phyloP scores from a whole-genome alignment of 2,888 invertebrate species.

The Syrphus vitripennis region DNA sequence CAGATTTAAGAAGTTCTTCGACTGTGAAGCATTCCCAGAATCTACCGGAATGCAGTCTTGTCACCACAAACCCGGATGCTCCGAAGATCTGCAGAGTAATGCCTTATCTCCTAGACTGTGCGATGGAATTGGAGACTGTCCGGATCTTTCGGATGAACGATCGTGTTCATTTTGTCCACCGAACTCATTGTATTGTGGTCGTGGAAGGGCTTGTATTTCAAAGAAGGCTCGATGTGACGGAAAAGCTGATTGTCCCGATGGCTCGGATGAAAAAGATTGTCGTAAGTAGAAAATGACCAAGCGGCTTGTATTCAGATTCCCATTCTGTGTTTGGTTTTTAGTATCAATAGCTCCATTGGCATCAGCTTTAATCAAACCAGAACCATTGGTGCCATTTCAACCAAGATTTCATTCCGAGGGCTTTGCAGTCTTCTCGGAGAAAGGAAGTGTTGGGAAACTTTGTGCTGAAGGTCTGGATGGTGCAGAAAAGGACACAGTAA shows the following conservation, averaged over 20 bases:
- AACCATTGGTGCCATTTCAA: conserved; percentile 86
- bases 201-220: conserved; percentile 89
- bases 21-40: conserved; percentile 91
- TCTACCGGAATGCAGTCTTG: conserved; percentile 89
- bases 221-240: conserved; percentile 90
- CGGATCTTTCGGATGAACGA: conserved; percentile 91
- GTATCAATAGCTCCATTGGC: conserved; percentile 90
- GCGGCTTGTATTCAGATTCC: background rate
- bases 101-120: conserved; percentile 90
- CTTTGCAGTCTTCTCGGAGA: conserved; percentile 93
- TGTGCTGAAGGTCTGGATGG: conserved; percentile 90
- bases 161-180: conserved; percentile 90
- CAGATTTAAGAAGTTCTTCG: conserved; percentile 87
- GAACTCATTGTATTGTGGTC: conserved; percentile 89
- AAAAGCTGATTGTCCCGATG: conserved; percentile 91
- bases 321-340: conserved; percentile 76
- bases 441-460: conserved; percentile 89
- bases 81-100: conserved; percentile 87
- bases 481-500: conserved; percentile 81
- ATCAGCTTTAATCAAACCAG: conserved; percentile 84
- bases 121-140: conserved; percentile 93
- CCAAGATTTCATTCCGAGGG: conserved; percentile 88
- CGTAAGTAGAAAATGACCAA: too few species aligned
- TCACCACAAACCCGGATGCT: conserved; percentile 91
- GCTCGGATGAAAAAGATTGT: conserved; percentile 92